Evolutionary conservation across 2,888 invertebrate species (phyloP).

Genomic region (Acleris literana): DNA sequence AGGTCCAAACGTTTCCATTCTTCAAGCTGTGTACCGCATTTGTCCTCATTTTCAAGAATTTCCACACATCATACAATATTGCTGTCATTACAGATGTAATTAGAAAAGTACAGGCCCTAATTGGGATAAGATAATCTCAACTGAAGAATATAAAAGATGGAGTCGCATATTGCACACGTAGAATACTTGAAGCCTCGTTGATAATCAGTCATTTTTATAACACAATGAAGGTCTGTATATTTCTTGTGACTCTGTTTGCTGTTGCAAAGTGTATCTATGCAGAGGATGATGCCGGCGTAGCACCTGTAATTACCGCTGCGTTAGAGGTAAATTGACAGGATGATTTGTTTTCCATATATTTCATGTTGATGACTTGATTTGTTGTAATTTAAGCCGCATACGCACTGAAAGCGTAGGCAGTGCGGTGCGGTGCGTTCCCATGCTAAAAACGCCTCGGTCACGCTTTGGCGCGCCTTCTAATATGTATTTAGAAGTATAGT

Average conservation of each 20-base stretch:
- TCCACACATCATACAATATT: not conserved
- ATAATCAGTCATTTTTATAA: not conserved
- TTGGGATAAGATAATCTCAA: conserved; percentile 21
- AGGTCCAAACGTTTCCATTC: not conserved
- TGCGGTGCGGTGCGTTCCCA: too few relatives aligned
- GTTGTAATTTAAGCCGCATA: not conserved
- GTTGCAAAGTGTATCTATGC: conserved; percentile 5
- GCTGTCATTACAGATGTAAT: conserved; percentile 6
- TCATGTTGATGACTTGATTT: not conserved
- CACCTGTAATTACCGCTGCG: conserved; percentile 8
- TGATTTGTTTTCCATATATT: conserved; percentile 3
- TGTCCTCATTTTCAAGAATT: conserved; percentile 1
- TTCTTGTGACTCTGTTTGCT: conserved; percentile 10
- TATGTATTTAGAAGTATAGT: too few relatives aligned
- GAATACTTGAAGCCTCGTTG: conserved; percentile 1
- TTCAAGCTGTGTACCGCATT: not conserved
- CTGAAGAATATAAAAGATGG: conserved; percentile 25
- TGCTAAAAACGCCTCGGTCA: too few relatives aligned
- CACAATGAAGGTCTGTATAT: not conserved
- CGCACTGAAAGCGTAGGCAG: too few relatives aligned
- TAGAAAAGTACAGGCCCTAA: conserved; percentile 30
- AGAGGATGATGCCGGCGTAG: conserved; percentile 17
- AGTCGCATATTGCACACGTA: conserved; percentile 4
- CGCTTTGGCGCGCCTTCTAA: too few relatives aligned
- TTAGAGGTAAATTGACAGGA: conserved; percentile 18